Conservation (phyloP, 1,140 invertebrate species). For the Orius laevigatus region DNA sequence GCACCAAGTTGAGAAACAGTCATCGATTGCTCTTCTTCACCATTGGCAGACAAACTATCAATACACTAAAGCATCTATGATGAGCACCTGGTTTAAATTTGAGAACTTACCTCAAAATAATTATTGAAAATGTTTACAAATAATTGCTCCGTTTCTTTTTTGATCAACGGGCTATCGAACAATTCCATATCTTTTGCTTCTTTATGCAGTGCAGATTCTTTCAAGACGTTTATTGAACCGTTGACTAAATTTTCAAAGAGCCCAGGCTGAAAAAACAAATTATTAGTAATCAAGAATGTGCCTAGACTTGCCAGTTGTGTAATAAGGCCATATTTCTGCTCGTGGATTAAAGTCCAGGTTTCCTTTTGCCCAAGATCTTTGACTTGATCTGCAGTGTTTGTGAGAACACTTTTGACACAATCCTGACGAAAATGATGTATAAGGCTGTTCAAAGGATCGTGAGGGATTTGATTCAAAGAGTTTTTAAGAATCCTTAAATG, state of each 20-base stretch:
- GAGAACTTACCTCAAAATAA: slow-evolving; percentile 24
- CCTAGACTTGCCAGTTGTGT: slow-evolving; percentile 53
- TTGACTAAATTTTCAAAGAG: slow-evolving; percentile 66
- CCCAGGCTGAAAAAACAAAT: slow-evolving; percentile 44
- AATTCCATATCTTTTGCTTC: slow-evolving; percentile 51
- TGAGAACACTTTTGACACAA: slow-evolving; percentile 70
- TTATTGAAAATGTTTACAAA: slow-evolving; percentile 49
- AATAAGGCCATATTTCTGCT: slow-evolving; percentile 60
- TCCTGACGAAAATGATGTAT: slow-evolving; percentile 27
- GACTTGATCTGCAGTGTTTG: slow-evolving; percentile 65
- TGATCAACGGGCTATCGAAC: slow-evolving; percentile 42
- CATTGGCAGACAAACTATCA: slow-evolving; percentile 42
- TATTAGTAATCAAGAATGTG: slow-evolving; percentile 8
- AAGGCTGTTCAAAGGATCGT: slow-evolving; percentile 3
- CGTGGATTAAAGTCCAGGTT: slow-evolving; percentile 74
- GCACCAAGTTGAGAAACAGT: slow-evolving; percentile 38
- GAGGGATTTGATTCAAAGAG: slow-evolving; percentile 5
- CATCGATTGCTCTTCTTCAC: slow-evolving; percentile 33
- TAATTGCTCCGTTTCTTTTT: slow-evolving; percentile 45
- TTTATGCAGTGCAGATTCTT: slow-evolving; percentile 63
- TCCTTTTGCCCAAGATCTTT: slow-evolving; percentile 61
- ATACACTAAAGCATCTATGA: slow-evolving; percentile 30
- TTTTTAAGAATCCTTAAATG: slow-evolving; percentile 36
- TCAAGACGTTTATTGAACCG: slow-evolving; percentile 68
- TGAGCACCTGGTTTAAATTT: slow-evolving; percentile 12